Conservation (phyloP, 2,113 vertebrate genomes). For the Mobula birostris region DNA sequence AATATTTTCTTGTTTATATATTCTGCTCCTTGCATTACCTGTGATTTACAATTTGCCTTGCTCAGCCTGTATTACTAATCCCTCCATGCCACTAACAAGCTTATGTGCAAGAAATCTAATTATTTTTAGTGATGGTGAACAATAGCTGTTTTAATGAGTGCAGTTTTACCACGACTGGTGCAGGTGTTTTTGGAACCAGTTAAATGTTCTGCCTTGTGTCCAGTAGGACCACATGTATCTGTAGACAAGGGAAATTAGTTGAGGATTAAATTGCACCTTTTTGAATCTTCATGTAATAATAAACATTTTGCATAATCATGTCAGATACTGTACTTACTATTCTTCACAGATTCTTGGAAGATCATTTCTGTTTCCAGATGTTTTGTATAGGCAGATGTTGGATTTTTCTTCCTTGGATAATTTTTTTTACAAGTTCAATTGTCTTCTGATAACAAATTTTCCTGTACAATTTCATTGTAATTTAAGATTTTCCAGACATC, state of each 20-base stretch:
- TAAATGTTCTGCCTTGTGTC: background rate
- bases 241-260: background rate
- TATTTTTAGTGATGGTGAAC: conserved; percentile 9
- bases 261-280: background rate
- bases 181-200: background rate
- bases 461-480: background rate
- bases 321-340: too few relatives aligned
- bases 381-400: background rate
- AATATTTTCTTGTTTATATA: background rate
- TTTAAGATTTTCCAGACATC: background rate
- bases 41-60: background rate
- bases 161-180: background rate
- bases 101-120: conserved; percentile 4
- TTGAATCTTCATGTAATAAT: background rate
- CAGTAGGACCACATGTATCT: background rate
- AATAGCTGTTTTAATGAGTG: background rate
- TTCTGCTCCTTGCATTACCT: background rate
- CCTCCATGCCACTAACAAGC: background rate
- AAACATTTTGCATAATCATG: background rate
- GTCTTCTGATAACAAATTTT: background rate
- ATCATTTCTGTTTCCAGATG: background rate
- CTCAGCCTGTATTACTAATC: background rate
- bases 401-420: background rate
- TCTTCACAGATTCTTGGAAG: background rate
- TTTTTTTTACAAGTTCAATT: background rate